phyloP scores from a whole-genome alignment of 2,113 vertebrate genomes.

The Lanius collurio region DNA sequence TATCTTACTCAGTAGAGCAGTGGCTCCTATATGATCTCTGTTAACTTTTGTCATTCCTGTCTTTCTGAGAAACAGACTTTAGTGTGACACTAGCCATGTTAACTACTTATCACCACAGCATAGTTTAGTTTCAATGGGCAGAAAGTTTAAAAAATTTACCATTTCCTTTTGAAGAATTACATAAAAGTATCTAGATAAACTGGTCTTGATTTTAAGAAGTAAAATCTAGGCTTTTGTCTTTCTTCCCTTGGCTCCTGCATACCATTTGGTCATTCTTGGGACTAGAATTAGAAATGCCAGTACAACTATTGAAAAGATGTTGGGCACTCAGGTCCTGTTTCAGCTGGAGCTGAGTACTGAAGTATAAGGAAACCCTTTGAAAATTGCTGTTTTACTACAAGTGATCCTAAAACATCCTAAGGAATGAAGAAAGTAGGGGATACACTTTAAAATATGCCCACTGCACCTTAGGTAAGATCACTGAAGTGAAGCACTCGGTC shows the following conservation, averaged over 20 bases:
- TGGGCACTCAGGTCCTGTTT: background rate
- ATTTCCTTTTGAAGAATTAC: background rate
- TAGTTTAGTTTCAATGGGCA: background rate
- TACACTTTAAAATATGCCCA: background rate
- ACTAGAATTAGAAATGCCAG: background rate
- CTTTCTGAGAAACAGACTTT: background rate
- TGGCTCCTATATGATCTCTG: background rate
- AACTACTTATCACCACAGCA: background rate
- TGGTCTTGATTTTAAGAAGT: background rate
- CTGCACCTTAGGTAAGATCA: background rate
- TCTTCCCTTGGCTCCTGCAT: background rate
- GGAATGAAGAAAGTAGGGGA: background rate
- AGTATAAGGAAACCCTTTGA: background rate
- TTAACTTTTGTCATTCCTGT: background rate
- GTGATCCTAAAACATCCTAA: background rate
- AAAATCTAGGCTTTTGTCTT: background rate
- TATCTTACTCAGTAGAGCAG: background rate
- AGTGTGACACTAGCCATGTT: background rate
- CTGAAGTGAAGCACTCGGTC: background rate
- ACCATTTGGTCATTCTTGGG: background rate
- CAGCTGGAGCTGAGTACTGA: background rate
- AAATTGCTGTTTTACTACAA: background rate
- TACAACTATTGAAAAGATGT: background rate
- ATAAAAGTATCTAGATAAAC: background rate
- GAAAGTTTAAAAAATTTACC: background rate